Percentiles rank a stretch among this genome's conserved stretches.
Evolutionary conservation across 2,888 invertebrate genomes (phyloP).

Genomic region (Diplazon laetatorius): DNA sequence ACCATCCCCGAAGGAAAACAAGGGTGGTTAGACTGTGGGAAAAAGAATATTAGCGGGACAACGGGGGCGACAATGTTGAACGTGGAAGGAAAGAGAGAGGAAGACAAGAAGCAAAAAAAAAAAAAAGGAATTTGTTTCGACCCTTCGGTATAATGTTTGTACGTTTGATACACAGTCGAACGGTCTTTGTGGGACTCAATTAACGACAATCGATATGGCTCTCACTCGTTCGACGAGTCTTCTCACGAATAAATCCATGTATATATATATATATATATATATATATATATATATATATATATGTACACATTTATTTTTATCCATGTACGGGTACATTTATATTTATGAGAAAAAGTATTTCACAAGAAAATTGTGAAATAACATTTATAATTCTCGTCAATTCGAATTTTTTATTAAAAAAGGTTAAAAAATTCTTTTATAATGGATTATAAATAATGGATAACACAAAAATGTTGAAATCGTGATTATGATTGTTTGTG

Average conservation of each 20-base stretch:
- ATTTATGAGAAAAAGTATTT: neutral
- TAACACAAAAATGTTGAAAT: no score
- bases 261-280: no score
- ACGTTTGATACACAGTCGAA: conserved; percentile 14
- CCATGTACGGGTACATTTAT: no score
- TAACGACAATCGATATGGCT: conserved; percentile 43
- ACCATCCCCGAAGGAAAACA: conserved; percentile 65
- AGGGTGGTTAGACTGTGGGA: conserved; percentile 62
- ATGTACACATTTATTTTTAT: no score
- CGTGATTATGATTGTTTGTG: no score
- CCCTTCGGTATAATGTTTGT: conserved; percentile 7
- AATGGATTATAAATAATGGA: no score
- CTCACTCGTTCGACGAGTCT: neutral
- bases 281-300: no score
- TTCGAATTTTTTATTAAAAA: no score
- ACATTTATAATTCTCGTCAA: neutral
- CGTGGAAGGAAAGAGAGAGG: conserved; percentile 43
- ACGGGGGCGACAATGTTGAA: conserved; percentile 70
- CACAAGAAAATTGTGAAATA: neutral
- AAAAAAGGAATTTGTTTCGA: no score
- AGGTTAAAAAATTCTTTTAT: no score
- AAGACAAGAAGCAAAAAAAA: no score
- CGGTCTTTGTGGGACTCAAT: conserved; percentile 15
- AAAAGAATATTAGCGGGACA: conserved; percentile 61
- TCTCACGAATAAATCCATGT: neutral